Percentiles rank a stretch among this genome's conserved stretches.
phyloP scores from a whole-genome alignment of 37 sponge, comb jelly and placozoan genomes.

The Geodia barretti region DNA sequence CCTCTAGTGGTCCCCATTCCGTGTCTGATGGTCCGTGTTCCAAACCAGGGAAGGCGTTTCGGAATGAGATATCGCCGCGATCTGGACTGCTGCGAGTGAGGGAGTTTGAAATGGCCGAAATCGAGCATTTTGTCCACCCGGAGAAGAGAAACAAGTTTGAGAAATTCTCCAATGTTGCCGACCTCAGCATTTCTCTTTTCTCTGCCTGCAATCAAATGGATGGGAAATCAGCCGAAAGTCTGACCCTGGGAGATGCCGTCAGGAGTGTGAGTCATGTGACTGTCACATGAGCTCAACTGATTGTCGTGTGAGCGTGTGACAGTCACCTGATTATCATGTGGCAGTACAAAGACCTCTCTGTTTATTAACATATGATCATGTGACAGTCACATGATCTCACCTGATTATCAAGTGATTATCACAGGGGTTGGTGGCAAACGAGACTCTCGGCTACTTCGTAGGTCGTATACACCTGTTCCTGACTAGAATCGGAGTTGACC shows the following conservation, averaged over 20 bases:
- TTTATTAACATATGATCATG: constrained; percentile 11
- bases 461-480: constrained; percentile 89
- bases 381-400: neutral
- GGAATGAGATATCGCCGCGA: constrained; percentile 98
- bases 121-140: constrained; percentile 96
- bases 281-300: neutral
- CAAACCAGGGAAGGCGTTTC: constrained; percentile 33
- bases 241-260: constrained; percentile 84
- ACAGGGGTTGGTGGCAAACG: constrained; percentile 82
- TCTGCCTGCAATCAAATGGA: constrained; percentile 77
- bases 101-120: constrained; percentile 96
- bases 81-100: constrained; percentile 92
- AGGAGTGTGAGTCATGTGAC: constrained; percentile 21
- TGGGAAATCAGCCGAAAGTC: constrained; percentile 52
- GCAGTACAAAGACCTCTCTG: constrained; percentile 15
- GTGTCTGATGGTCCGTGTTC: too few relatives aligned
- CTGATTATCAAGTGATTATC: neutral
- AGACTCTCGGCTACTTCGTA: constrained; percentile 89
- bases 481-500: constrained; percentile 69
- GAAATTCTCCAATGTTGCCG: constrained; percentile 75
- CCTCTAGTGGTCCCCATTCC: neutral
- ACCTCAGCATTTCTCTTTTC: constrained; percentile 57
- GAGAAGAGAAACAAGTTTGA: constrained; percentile 60
- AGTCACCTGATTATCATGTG: too few relatives aligned
- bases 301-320: constrained; percentile 1